Conservation (phyloP, 2,888 invertebrate species). For the Nephrotoma guestfalica region DNA sequence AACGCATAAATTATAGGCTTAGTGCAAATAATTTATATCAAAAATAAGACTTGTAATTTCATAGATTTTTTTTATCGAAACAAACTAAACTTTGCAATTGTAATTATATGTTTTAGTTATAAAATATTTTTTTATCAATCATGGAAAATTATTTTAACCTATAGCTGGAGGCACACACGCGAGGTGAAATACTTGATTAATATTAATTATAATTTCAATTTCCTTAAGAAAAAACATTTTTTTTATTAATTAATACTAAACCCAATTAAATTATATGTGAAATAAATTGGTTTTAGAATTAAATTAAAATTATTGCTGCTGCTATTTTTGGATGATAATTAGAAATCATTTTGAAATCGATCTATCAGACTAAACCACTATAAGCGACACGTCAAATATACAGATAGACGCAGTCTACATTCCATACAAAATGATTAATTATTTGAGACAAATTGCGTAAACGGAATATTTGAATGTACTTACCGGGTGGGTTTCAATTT, state of each 20-base stretch:
- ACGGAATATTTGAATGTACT: not conserved
- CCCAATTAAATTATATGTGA: not conserved
- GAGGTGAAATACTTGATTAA: slow-evolving; percentile 3
- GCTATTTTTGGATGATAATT: not conserved
- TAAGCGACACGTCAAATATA: too few species aligned
- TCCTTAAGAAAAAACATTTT: not conserved
- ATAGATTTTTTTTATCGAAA: not conserved
- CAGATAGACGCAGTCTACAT: not conserved
- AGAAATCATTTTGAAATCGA: not conserved
- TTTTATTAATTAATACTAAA: not conserved
- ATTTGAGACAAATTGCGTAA: not conserved
- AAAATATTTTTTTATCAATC: not conserved
- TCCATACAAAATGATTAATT: not conserved
- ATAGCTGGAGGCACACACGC: not conserved
- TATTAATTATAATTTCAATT: not conserved
- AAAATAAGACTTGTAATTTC: not conserved
- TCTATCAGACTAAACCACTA: not conserved
- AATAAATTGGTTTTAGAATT: not conserved
- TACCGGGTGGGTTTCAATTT: not conserved
- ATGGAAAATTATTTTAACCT: slow-evolving; percentile 3
- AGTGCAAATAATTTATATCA: not conserved
- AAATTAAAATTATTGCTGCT: not conserved
- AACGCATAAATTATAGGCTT: not conserved
- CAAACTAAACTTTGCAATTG: not conserved
- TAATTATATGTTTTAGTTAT: not conserved